Base-by-base conservation (phyloP, 1,140 invertebrate species). In the Littorina saxatilis region DNA sequence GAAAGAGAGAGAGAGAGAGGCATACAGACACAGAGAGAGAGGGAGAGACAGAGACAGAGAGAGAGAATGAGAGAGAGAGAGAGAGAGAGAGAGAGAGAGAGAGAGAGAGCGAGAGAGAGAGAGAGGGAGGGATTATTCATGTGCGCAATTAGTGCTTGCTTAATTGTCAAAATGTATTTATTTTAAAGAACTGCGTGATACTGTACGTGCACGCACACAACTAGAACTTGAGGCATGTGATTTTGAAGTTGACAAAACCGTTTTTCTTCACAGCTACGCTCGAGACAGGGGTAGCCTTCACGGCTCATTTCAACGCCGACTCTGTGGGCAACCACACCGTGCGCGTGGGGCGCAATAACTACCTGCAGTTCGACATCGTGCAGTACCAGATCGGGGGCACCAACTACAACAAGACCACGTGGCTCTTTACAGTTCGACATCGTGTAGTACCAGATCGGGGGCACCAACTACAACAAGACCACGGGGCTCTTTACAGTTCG, bases 371-470 rank as follows among this genome's bases (percentile, higher is more conserved):
- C 17, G 61, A 66, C 29, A 32, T 27, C 61, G 61, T 66, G n/a
- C 61, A 66, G 61, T 66, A 66, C 61, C 61, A 66, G 61, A 66
- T 29, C 2, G 61, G 61, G n/a, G 61, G 61, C 5, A 35, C n/a
- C 61, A 66, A 66, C 61, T 66, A 66, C 61, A 66, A 66, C 61
- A 29, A 66, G n/a, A 66, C 61, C 61, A 66, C 55, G n/a, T n/a
- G 55, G 55, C 23, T 58, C 55, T 58, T 58, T n/a, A 58, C 55
- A 35, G 23, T 66, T 66, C 17, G 61, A 66, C 29, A 32, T 27
- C 61, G 61, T 66, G n/a, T 29, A 66, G 61, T 66, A 66, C 61
- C 61, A 66, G 61, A 66, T 29, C 2, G 61, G 61, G n/a, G 61
- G 61, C 5, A 35, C n/a, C 5, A 5, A 37, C 0, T 20, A 68